phyloP scores from a whole-genome alignment of 2,113 vertebrate species.

The Eulacestoma nigropectus region DNA sequence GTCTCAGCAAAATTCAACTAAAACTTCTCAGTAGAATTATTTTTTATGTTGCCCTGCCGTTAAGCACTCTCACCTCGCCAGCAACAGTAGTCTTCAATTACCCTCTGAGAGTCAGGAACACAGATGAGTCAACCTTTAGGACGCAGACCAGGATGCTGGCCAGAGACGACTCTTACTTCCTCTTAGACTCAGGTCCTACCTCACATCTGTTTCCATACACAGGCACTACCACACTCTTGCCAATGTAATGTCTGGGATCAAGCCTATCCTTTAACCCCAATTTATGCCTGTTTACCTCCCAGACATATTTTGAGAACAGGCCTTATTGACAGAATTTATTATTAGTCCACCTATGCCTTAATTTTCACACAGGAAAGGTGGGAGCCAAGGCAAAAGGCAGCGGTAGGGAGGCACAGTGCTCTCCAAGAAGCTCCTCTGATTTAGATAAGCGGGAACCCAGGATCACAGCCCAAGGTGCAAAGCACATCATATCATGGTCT shows the following conservation, averaged over 20 bases:
- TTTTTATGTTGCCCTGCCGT: neutral
- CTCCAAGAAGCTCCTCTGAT: neutral
- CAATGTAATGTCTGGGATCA: neutral
- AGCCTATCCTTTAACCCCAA: neutral
- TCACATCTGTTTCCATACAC: neutral
- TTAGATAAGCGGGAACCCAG: neutral
- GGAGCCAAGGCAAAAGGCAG: neutral
- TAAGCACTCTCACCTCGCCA: neutral
- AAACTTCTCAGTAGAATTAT: neutral
- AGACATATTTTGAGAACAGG: neutral
- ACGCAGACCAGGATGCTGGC: neutral
- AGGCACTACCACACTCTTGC: neutral
- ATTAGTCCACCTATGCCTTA: neutral
- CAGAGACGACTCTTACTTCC: neutral
- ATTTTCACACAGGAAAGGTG: neutral
- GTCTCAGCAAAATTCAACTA: neutral
- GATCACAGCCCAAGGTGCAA: neutral
- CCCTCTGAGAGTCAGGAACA: neutral
- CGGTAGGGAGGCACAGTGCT: neutral
- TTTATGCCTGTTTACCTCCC: neutral
- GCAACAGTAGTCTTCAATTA: neutral
- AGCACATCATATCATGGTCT: neutral
- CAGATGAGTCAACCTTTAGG: neutral
- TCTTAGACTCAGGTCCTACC: neutral
- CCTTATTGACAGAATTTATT: neutral